Base-by-base conservation (phyloP, 2,113 vertebrate species). In the Odontesthes bonariensis region DNA sequence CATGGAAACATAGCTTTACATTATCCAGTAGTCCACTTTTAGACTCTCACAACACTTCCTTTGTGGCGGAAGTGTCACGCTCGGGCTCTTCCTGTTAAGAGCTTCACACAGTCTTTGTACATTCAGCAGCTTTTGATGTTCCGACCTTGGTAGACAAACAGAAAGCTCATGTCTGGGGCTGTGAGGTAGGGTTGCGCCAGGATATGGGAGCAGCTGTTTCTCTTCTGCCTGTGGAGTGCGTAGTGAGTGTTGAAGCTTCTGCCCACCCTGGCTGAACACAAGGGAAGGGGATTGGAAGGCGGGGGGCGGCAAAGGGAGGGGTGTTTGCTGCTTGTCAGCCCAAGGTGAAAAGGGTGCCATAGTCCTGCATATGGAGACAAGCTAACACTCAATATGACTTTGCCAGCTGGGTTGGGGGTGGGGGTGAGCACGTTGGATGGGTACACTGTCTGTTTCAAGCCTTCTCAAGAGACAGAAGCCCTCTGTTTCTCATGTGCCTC, bases 321-420 rank as follows among this genome's bases (percentile, higher is more conserved):
- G 68, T 31, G 44, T 35, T 68, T 72, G 11, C 20, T 77, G 79
- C 44, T 73, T 75, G 61, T 83, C 67, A 72, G 78, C 62, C 61
- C 58, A 85, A 86, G 87, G 83, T 89, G 80, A 91, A 91, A 85
- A 85, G 88, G 84, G 81, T 88, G 79, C 67, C 81, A 52, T 22
- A 14, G 71, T 71, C 65, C 77, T 88, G 81, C 72, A 84, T 86
- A 91, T 75, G 77, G 89, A 90, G 83, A 84, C 32, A 54, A 52
- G 57, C 70, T 60, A 62, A 61, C 53, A 73, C 60, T 85, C 79
- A 82, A 47, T 77, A 58, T 83, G 85, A 86, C 76, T 83, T 44
- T 69, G 77, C 63, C 69, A 63, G 67, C 65, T 60, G 32, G 65
- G 9, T 17, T 17, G 63, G 23, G 16, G 72, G 57, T 14, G 40